These are phyloP conservation scores for Drosophila antonietae DNA, from an alignment of 2,888 invertebrate species.

Conservation along the genomic window DNA sequence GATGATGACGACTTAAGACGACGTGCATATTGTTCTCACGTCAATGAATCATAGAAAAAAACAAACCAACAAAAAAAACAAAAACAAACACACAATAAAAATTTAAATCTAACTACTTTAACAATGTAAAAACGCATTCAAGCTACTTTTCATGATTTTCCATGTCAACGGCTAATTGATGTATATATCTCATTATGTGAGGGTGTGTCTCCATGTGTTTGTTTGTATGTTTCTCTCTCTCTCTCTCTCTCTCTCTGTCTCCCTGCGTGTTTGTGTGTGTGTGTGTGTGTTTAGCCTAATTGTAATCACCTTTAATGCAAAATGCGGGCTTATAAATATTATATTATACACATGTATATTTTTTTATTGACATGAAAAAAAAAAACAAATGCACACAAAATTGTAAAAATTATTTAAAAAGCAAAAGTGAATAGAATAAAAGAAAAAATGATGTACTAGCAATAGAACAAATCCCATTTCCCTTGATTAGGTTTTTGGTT, in stretches of 20 bases:
- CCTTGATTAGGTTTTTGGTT: background rate
- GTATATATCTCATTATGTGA: constrained; percentile 16
- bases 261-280: background rate
- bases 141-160: constrained; percentile 38
- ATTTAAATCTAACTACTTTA: constrained; percentile 56
- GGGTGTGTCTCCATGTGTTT: background rate
- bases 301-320: constrained; percentile 36
- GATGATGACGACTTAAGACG: constrained; percentile 11
- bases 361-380: constrained; percentile 57
- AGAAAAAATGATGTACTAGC: constrained; percentile 11
- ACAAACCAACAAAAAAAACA: constrained; percentile 3
- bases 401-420: constrained; percentile 35
- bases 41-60: constrained; percentile 53
- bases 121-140: constrained; percentile 37
- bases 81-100: constrained; percentile 36
- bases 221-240: background rate
- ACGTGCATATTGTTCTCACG: constrained; percentile 59
- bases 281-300: constrained; percentile 32
- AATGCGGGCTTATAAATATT: constrained; percentile 29
- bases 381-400: constrained; percentile 32
- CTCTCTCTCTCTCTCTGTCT: background rate
- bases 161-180: constrained; percentile 52
- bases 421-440: constrained; percentile 9
- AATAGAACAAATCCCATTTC: constrained; percentile 13
- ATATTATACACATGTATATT: constrained; percentile 17